Conservation (phyloP, 2,113 vertebrate species). For the Triplophysa siluroides region DNA sequence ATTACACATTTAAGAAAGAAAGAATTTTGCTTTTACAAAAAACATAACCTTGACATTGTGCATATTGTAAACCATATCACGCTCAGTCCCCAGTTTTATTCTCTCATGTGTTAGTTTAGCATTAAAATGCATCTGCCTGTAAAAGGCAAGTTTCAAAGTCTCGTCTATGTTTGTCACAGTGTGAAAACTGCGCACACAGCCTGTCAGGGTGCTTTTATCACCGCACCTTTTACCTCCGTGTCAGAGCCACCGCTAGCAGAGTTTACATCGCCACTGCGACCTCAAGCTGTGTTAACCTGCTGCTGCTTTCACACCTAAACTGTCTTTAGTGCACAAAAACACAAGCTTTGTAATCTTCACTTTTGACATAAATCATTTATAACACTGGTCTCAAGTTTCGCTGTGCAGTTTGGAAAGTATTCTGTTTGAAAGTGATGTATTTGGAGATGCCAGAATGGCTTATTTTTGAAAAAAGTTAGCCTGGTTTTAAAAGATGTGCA, state of each 20-base stretch:
- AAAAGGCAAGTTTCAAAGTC: slow-evolving; percentile 15
- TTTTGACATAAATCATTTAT: slow-evolving; percentile 16
- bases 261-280: not conserved
- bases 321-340: not conserved
- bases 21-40: not conserved
- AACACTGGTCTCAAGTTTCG: not conserved
- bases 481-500: not conserved
- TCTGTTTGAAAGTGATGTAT: not conserved
- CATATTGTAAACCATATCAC: not conserved
- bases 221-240: not conserved
- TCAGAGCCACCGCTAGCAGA: not conserved
- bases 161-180: not conserved
- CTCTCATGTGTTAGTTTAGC: slow-evolving; percentile 18
- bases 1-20: not conserved
- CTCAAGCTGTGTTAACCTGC: slow-evolving; percentile 12
- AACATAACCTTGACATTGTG: no score
- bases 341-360: slow-evolving; percentile 9
- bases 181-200: not conserved
- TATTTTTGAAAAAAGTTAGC: slow-evolving; percentile 1
- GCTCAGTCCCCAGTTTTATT: not conserved
- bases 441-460: not conserved
- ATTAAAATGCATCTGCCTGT: slow-evolving; percentile 30
- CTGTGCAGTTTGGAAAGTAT: slow-evolving; percentile 5
- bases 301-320: not conserved
- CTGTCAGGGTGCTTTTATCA: slow-evolving; percentile 26